Conservation (phyloP, 2,888 invertebrate genomes). For the Anthoptus insignis region DNA sequence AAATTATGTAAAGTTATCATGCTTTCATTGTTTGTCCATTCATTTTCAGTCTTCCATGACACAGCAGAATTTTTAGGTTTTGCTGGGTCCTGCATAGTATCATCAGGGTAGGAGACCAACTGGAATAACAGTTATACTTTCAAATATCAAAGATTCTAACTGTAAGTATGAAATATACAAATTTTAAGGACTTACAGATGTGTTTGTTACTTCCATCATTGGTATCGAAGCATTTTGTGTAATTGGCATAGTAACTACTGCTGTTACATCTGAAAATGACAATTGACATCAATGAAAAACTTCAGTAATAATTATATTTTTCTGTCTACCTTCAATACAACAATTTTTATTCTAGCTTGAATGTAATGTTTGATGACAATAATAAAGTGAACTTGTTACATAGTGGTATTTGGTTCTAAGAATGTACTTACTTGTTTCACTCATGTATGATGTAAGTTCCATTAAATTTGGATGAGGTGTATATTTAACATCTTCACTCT, state of each 20-base stretch:
- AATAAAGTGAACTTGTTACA: too few species aligned
- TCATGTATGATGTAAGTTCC: conserved; percentile 82
- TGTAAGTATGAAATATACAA: conserved; percentile 2
- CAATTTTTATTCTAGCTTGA: too few species aligned
- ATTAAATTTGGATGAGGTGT: conserved; percentile 76
- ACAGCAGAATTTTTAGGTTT: conserved; percentile 81
- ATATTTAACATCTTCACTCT: conserved; percentile 77
- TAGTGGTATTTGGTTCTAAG: background rate
- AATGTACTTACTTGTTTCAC: conserved; percentile 78
- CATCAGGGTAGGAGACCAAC: conserved; percentile 82
- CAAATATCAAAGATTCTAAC: background rate
- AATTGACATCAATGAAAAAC: conserved; percentile 20
- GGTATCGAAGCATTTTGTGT: conserved; percentile 80
- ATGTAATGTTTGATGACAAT: too few species aligned
- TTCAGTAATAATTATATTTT: background rate
- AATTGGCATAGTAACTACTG: conserved; percentile 82
- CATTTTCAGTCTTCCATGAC: conserved; percentile 76
- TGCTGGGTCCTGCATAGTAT: conserved; percentile 76
- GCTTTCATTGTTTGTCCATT: conserved; percentile 75
- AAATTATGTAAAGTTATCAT: conserved; percentile 74
- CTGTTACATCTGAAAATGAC: conserved; percentile 77
- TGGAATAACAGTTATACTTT: conserved; percentile 45
- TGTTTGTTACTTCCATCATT: conserved; percentile 82
- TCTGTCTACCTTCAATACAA: background rate
- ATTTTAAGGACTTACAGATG: conserved; percentile 69